Conservation (phyloP, 2,888 invertebrate genomes). For the Cataglyphis altisquamis region DNA sequence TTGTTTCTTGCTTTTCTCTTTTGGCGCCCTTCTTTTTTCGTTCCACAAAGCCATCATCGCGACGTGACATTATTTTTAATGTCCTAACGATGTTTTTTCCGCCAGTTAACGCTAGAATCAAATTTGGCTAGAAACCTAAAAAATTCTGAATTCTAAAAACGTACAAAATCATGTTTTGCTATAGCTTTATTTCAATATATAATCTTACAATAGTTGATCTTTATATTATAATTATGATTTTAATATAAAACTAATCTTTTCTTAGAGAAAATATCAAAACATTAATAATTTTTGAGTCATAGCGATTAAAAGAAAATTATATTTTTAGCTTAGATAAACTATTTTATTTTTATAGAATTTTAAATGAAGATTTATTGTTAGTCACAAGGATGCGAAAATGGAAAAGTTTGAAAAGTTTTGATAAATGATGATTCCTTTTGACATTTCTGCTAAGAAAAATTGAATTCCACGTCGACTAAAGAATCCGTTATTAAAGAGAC, state of each 20-base stretch:
- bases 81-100: background rate
- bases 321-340: background rate
- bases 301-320: background rate
- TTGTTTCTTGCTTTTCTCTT: conserved; percentile 7
- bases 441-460: background rate
- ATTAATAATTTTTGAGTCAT: background rate
- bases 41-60: conserved; percentile 1
- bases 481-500: background rate
- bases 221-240: conserved; percentile 13
- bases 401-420: background rate
- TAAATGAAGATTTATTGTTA: background rate
- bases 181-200: background rate
- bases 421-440: background rate
- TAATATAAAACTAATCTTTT: background rate
- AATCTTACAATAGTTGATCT: background rate
- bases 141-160: background rate
- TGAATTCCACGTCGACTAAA: background rate
- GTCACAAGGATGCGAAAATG: background rate
- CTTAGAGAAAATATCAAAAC: background rate
- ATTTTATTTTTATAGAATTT: background rate
- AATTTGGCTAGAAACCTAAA: background rate
- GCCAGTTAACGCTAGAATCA: background rate
- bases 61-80: conserved; percentile 17
- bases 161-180: background rate
- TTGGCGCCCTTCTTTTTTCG: background rate